Percentiles rank a stretch among this genome's conserved stretches.
phyloP scores from a whole-genome alignment of 2,113 vertebrate genomes.

The Vidua chalybeata region DNA sequence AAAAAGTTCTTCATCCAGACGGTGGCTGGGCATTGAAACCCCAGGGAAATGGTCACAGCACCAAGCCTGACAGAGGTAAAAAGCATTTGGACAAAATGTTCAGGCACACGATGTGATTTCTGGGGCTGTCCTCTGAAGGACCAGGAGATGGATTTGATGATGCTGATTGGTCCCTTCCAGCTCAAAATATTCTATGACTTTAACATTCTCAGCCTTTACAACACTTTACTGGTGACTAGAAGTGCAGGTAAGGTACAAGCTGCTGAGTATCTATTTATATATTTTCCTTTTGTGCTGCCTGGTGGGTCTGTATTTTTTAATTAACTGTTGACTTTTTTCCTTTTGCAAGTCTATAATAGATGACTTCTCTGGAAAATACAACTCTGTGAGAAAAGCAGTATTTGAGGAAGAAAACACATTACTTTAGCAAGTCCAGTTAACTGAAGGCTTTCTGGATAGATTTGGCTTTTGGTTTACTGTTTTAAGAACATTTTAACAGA shows the following conservation, averaged over 20 bases:
- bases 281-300: background rate
- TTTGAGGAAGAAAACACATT: background rate
- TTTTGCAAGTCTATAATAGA: background rate
- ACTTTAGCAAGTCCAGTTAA: background rate
- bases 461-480: background rate
- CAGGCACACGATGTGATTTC: background rate
- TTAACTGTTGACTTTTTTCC: background rate
- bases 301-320: background rate
- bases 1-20: background rate
- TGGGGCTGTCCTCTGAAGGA: background rate
- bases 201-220: background rate
- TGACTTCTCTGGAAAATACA: background rate
- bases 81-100: background rate
- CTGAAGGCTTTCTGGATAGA: background rate
- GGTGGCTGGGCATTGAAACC: background rate
- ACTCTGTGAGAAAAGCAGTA: background rate
- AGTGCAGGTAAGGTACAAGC: background rate
- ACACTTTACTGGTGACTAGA: background rate
- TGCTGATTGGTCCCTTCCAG: background rate
- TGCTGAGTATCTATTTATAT: background rate
- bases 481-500: background rate
- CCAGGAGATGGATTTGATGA: background rate
- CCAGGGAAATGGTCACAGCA: background rate
- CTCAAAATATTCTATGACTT: background rate
- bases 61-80: background rate